These are phyloP conservation scores for Physocephala rufipes DNA, from an alignment of 2,888 invertebrate genomes.

Conservation along the genomic window DNA sequence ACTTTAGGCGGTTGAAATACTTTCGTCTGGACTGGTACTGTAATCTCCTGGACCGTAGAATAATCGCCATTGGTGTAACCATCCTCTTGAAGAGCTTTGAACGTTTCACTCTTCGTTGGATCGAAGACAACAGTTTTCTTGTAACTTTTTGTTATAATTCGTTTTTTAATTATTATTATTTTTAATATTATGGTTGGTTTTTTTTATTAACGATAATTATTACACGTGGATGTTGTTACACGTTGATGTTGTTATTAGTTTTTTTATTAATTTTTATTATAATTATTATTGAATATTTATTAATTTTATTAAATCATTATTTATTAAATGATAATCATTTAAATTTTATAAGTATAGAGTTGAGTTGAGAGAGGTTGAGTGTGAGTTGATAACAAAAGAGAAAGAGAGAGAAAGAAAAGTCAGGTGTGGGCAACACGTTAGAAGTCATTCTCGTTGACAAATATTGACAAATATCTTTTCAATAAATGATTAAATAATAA, in stretches of 20 bases:
- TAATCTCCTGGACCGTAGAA: constrained; percentile 75
- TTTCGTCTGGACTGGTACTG: constrained; percentile 77
- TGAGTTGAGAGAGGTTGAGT: constrained; percentile 55
- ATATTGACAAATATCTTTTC: constrained; percentile 40
- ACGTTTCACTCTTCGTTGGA: constrained; percentile 89
- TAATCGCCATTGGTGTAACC: constrained; percentile 72
- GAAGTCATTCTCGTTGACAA: constrained; percentile 54
- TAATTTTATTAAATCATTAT: constrained; percentile 32
- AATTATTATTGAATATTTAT: constrained; percentile 28
- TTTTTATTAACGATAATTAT: constrained; percentile 2
- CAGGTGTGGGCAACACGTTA: constrained; percentile 66
- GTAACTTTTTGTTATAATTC: constrained; percentile 52
- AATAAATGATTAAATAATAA: constrained; percentile 22
- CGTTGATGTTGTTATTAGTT: constrained; percentile 39
- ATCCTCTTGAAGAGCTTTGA: constrained; percentile 85
- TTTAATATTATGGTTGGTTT: constrained; percentile 14
- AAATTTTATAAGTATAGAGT: constrained; percentile 46
- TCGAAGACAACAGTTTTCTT: constrained; percentile 82
- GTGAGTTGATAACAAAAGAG: constrained; percentile 42
- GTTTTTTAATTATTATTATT: background rate
- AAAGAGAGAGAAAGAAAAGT: constrained; percentile 64
- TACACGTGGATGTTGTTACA: constrained; percentile 56
- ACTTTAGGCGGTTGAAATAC: constrained; percentile 73
- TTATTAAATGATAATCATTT: constrained; percentile 38
- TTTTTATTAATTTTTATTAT: constrained; percentile 38